phyloP scores from a whole-genome alignment of 2,113 vertebrate genomes.

The rabbit (Oryctolagus cuniculus) region mOryCun1.1 NC_091435.1:39620501-39621000 shows the following conservation, averaged over 20 bases:
- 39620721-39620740: neutral
- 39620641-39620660: neutral
- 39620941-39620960: neutral
- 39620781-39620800: neutral
- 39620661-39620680: neutral
- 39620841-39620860: neutral
- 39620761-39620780: neutral
- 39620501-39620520: too few relatives aligned
- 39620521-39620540: too few relatives aligned
- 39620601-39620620: neutral
- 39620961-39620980: neutral
- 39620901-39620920: slow-evolving; percentile 34
- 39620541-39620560: neutral
- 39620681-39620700: neutral
- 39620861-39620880: neutral
- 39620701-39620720: neutral
- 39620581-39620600: neutral
- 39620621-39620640: neutral
- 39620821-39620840: slow-evolving; percentile 13
- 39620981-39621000: neutral
- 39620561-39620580: neutral
- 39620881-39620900: neutral
- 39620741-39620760: neutral
- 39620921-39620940: neutral
- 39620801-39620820: neutral